Conservation (phyloP, 2,888 invertebrate species). For the Calameuta idolon region DNA sequence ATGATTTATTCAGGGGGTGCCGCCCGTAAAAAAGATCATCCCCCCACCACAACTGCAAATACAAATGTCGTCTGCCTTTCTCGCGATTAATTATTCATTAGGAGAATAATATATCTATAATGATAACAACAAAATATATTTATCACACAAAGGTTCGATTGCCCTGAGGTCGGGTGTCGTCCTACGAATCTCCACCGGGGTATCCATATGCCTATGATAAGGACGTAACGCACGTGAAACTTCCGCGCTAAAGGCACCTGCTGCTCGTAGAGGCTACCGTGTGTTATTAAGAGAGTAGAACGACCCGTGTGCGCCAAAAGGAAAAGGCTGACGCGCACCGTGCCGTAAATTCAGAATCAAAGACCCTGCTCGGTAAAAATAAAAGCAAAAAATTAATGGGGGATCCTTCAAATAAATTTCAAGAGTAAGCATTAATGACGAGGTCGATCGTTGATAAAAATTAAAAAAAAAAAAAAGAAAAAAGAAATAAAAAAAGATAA, state of each 20-base stretch:
- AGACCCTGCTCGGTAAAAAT: not conserved
- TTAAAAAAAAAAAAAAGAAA: conserved; percentile 10
- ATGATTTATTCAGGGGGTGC: not conserved
- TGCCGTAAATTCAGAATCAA: not conserved
- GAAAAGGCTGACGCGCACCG: not conserved
- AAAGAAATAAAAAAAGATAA: conserved; percentile 12
- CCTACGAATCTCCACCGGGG: not conserved
- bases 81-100: not conserved
- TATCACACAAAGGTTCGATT: not conserved
- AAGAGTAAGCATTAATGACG: not conserved
- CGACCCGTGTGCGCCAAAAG: not conserved
- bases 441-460: not conserved
- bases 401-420: not conserved
- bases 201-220: not conserved
- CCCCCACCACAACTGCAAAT: not conserved
- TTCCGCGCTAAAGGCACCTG: not conserved
- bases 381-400: not conserved
- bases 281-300: not conserved
- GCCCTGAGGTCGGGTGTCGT: not conserved
- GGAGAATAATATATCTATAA: not conserved
- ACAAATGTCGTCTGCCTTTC: not conserved
- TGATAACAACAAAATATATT: not conserved
- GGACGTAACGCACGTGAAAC: not conserved
- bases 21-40: not conserved
- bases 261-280: not conserved